Base-by-base conservation (phyloP, 2,888 invertebrate genomes). In the Mellilla xanthometata region DNA sequence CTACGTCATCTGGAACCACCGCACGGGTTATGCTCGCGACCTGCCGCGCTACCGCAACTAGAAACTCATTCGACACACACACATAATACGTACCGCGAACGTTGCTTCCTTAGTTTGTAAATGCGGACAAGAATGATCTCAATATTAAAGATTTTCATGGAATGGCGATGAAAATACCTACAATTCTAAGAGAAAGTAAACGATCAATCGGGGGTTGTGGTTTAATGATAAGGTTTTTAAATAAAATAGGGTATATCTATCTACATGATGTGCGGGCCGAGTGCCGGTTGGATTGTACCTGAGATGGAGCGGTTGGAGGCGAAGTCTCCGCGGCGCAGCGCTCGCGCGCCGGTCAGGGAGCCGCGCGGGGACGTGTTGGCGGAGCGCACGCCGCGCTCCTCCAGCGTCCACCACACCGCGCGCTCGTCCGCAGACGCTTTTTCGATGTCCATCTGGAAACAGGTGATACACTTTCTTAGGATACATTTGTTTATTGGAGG, bases 361-460 rank as follows among this genome's bases (percentile, higher is more conserved):
- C 95, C 94, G 31, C 96, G 92, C 0, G 96, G 96, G 0, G 96
- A 96, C 0, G 93, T 93, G 69, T 93, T 93, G 0, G 95, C 95
- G 0, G 95, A 94, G 54, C 94, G 94, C n/a, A 95, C 90, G 33
- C 95, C 77, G 40, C 95, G 94, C 77, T 96, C 96, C 65, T 96
- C 96, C 39, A 96, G 82, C 4, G 96, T 93, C 86, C 96, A 97
- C 97, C 97, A 97, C 32, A 96, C 94, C 0, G 97, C 95, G 44
- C 96, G 93, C 76, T 97, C 96, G 67, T 96, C 95, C 15, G 97
- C 91, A 68, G 96, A 95, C 2, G 96, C 96, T 76, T 95, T 95
- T 65, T 94, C 93, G 47, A 96, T 82, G 60, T 96, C 95, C 65
- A 96, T 91, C 72, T 92, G 58, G 42, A 46, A 38, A 12, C 3